Evolutionary conservation across 2,888 invertebrate species (phyloP).

Genomic region (Volucella inflata): DNA sequence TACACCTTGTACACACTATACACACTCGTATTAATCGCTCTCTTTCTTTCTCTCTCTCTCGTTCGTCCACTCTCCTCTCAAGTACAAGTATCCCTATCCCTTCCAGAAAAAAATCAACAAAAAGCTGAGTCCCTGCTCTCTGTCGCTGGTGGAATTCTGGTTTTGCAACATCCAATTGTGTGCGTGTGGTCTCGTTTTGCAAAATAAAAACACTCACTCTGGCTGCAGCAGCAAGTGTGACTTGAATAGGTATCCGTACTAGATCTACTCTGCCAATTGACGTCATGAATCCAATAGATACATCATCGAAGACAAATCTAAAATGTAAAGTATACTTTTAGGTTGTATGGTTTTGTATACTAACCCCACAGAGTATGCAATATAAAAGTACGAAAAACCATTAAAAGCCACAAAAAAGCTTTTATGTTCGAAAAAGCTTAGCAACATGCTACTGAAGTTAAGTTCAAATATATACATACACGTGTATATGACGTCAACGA

Average conservation of each 20-base stretch:
- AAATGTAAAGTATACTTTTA: slow-evolving; percentile 60
- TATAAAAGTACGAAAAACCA: slow-evolving; percentile 17
- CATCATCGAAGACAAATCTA: neutral
- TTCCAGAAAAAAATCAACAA: too few species aligned
- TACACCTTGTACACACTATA: slow-evolving; percentile 71
- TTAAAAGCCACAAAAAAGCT: slow-evolving; percentile 19
- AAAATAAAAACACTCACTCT: slow-evolving; percentile 41
- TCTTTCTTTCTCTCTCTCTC: slow-evolving; percentile 6
- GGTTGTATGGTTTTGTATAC: neutral
- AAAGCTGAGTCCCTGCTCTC: neutral
- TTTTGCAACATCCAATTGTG: slow-evolving; percentile 26
- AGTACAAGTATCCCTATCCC: slow-evolving; percentile 16
- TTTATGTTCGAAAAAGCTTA: slow-evolving; percentile 60
- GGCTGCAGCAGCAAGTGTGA: slow-evolving; percentile 13
- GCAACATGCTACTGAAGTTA: slow-evolving; percentile 54
- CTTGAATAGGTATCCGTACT: slow-evolving; percentile 11
- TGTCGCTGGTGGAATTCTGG: slow-evolving; percentile 4
- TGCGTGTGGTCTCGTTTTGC: slow-evolving; percentile 60
- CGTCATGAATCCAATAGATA: slow-evolving; percentile 56
- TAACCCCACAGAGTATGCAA: slow-evolving; percentile 41
- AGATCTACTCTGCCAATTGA: slow-evolving; percentile 40
- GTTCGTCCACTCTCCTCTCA: slow-evolving; percentile 8
- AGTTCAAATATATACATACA: too few species aligned
- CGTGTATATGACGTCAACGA: slow-evolving; percentile 58
- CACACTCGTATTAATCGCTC: slow-evolving; percentile 27